Evolutionary conservation across 2,888 invertebrate genomes (phyloP), one percentile per base, ranked within the genome.

Genomic region (Standfussiana lucernea): DNA sequence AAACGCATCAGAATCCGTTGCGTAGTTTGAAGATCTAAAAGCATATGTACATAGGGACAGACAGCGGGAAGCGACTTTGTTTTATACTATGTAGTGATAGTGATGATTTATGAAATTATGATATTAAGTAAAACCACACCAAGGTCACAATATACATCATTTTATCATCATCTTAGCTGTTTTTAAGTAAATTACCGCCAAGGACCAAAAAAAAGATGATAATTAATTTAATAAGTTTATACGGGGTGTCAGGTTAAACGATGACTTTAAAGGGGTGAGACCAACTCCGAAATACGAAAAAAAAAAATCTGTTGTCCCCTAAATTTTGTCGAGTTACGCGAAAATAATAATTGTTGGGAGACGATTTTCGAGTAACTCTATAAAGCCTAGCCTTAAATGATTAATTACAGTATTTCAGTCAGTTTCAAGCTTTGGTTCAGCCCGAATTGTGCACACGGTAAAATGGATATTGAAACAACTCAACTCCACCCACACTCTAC

Each of bases 391-490:
- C 11, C 53, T 13, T 56, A 13, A 28, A 13, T 5, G 2, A 5
- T 28, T 24, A 15, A 15, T 21, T 40, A 6, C 40, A 53, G 2
- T 40, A 40, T 15, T 53, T 47, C 1, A 4, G n/a, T 53, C 10
- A 45, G 15, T 28, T 15, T 42, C 42, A 72, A 21, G 18, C 2
- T 18, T n/a, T 42, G n/a, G 18, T 59, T 35, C 15, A 37, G 8
- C 35, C 13, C 32, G 21, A 37, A 62, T 62, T 6, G 13, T 37
- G 35, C 24, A 2, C 35, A 8, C 21, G 15, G 18, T 35, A 40
- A 50, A 35, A 50, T 37, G 10, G 4, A 56, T 18, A 64, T 65
- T 64, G 15, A 64, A 65, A 32, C n/a, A 65, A 65, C 37, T 75
- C 5, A 65, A 7, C 62, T 6, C 32, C 37, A 37, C 28, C 42